Evolutionary conservation across 2,113 vertebrate species (phyloP).

Genomic region (Cephalopterus ornatus): DNA sequence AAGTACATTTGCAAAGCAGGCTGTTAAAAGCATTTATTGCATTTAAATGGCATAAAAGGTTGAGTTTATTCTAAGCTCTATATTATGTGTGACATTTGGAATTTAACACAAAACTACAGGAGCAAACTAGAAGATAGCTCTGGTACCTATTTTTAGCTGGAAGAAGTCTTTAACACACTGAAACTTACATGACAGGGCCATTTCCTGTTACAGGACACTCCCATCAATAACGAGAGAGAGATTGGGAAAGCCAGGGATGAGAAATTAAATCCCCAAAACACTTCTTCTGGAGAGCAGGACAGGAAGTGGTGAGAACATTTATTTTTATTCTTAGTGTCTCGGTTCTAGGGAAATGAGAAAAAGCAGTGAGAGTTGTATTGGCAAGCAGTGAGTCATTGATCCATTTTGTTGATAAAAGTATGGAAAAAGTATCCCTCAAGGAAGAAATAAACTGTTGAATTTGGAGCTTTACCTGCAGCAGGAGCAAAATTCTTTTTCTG

Average conservation of each 20-base stretch:
- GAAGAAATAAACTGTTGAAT: conserved; percentile 7
- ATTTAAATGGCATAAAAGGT: conserved; percentile 30
- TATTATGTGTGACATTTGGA: not conserved
- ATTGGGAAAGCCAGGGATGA: not conserved
- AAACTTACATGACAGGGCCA: not conserved
- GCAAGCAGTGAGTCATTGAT: conserved; percentile 47
- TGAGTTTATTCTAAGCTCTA: conserved; percentile 15
- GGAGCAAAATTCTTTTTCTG: not conserved
- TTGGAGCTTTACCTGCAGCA: not conserved
- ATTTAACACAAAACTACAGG: conserved; percentile 4
- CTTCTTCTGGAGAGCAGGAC: not conserved
- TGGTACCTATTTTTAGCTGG: not conserved
- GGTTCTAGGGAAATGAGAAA: conserved; percentile 24
- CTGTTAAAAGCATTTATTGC: not conserved
- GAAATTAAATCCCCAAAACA: not conserved
- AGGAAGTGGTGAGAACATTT: conserved; percentile 25
- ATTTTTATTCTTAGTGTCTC: conserved; percentile 12
- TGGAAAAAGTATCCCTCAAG: not conserved
- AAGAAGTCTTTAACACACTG: not conserved
- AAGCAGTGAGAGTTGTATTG: not conserved
- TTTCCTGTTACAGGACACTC: not conserved
- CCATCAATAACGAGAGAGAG: not conserved
- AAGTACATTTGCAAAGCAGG: not conserved
- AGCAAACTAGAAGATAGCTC: not conserved
- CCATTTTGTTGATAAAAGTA: not conserved